phyloP scores from a whole-genome alignment of 1,140 invertebrate genomes.

The Atta texana region DNA sequence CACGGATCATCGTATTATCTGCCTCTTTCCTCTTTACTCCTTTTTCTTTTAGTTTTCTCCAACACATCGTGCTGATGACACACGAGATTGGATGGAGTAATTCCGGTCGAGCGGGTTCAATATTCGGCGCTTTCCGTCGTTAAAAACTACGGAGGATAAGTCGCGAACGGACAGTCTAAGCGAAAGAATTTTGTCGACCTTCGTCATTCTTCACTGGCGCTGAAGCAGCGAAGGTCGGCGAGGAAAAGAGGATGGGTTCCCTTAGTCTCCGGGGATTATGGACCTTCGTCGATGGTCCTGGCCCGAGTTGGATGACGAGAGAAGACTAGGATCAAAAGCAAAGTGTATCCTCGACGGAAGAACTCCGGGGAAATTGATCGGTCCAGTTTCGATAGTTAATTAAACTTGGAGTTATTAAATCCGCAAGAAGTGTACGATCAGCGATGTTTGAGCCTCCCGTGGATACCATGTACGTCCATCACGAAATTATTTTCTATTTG shows the following conservation, averaged over 20 bases:
- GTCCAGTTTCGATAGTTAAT: slow-evolving; percentile 83
- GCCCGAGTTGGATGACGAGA: slow-evolving; percentile 54
- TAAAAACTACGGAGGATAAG: slow-evolving; percentile 54
- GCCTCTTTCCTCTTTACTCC: neutral
- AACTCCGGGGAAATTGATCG: slow-evolving; percentile 82
- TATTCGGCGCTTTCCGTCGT: slow-evolving; percentile 53
- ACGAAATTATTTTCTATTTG: slow-evolving; percentile 56
- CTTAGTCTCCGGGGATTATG: slow-evolving; percentile 70
- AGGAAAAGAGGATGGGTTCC: slow-evolving; percentile 19
- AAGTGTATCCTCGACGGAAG: slow-evolving; percentile 60
- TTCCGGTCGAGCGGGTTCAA: slow-evolving; percentile 59
- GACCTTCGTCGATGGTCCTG: slow-evolving; percentile 58
- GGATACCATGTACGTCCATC: slow-evolving; percentile 33
- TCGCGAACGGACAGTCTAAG: slow-evolving; percentile 34
- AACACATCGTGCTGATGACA: slow-evolving; percentile 42
- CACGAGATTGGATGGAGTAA: slow-evolving; percentile 36
- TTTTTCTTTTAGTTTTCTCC: slow-evolving; percentile 17
- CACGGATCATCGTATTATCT: slow-evolving; percentile 54
- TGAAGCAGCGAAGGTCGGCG: slow-evolving; percentile 33
- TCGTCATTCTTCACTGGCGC: slow-evolving; percentile 36
- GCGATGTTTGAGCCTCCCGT: neutral
- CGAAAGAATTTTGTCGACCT: slow-evolving; percentile 64
- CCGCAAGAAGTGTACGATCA: slow-evolving; percentile 80
- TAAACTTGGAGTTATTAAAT: slow-evolving; percentile 85
- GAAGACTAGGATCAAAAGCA: slow-evolving; percentile 57